Percentiles rank a stretch among this genome's conserved stretches.
Evolutionary conservation across 2,797 vertebrate species (phyloP).

Genomic region (Acanthurus lineatus): DNA sequence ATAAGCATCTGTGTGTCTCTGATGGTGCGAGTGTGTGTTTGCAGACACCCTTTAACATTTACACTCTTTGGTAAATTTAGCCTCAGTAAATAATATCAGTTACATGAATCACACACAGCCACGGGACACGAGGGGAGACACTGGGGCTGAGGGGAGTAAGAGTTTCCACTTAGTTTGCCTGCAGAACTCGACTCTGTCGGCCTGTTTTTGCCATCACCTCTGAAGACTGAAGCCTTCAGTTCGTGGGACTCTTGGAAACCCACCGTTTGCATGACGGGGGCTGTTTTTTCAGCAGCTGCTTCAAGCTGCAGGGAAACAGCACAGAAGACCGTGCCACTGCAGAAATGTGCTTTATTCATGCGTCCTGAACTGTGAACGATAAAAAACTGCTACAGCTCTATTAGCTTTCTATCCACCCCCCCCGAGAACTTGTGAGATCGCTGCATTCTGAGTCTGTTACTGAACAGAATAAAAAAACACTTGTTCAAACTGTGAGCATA

Average conservation of each 20-base stretch:
- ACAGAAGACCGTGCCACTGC: neutral
- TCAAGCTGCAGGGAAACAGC: neutral
- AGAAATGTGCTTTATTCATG: neutral
- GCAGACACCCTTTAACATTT: slow-evolving; percentile 14
- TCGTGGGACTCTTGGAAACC: neutral
- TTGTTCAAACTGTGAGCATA: neutral
- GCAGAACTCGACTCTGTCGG: neutral
- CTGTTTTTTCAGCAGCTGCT: neutral
- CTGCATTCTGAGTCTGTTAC: neutral
- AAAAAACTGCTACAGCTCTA: neutral
- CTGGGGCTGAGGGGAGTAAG: neutral
- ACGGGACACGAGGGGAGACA: slow-evolving; percentile 1
- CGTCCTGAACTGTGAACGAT: neutral
- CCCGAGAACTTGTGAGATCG: neutral
- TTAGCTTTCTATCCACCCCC: neutral
- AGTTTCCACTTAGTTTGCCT: neutral
- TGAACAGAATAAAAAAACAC: neutral
- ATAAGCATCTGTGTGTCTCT: slow-evolving; percentile 1
- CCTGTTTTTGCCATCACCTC: neutral
- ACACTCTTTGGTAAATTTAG: slow-evolving; percentile 17
- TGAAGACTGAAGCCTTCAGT: neutral
- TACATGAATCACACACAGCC: neutral
- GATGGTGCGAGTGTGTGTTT: slow-evolving; percentile 2
- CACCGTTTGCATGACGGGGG: neutral
- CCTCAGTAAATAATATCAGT: neutral